phyloP scores from a whole-genome alignment of 2,113 vertebrate genomes.

The Pelobates fuscus region DNA sequence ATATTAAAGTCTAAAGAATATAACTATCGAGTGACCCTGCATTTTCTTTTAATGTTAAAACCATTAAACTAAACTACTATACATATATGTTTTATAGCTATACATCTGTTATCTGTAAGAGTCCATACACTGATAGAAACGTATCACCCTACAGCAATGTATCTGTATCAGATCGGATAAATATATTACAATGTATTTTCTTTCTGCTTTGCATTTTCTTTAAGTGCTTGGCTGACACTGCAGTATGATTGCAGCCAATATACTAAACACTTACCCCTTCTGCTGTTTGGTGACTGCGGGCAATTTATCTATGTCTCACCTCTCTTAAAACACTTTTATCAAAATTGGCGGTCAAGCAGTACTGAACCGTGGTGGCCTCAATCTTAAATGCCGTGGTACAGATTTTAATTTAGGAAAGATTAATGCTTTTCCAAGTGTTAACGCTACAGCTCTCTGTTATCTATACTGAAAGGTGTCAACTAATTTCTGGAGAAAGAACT shows the following conservation, averaged over 20 bases:
- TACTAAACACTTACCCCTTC: constrained; percentile 62
- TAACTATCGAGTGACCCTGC: neutral
- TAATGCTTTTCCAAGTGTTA: constrained; percentile 86
- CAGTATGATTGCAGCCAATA: constrained; percentile 61
- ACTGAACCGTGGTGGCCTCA: constrained; percentile 85
- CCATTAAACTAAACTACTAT: neutral
- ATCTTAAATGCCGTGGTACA: constrained; percentile 85
- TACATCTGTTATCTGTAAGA: constrained; percentile 61
- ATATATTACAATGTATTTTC: constrained; percentile 55
- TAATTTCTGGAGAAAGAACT: constrained; percentile 76
- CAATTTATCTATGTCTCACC: constrained; percentile 95
- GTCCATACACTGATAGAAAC: constrained; percentile 59
- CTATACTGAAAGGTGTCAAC: constrained; percentile 84
- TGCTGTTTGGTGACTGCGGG: constrained; percentile 65
- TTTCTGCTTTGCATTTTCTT: constrained; percentile 58
- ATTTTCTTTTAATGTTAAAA: neutral
- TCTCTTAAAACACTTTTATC: constrained; percentile 97
- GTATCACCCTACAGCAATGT: constrained; percentile 66
- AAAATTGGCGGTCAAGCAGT: constrained; percentile 91
- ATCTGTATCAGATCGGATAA: constrained; percentile 67
- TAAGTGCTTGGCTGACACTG: constrained; percentile 62
- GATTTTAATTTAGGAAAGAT: constrained; percentile 99
- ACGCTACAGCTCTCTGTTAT: constrained; percentile 83
- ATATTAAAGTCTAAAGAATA: neutral
- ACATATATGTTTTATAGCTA: constrained; percentile 62